Evolutionary conservation across 2,888 invertebrate genomes (phyloP), one percentile per base, ranked within the genome.

Genomic region (Neoitamus cyanurus): DNA sequence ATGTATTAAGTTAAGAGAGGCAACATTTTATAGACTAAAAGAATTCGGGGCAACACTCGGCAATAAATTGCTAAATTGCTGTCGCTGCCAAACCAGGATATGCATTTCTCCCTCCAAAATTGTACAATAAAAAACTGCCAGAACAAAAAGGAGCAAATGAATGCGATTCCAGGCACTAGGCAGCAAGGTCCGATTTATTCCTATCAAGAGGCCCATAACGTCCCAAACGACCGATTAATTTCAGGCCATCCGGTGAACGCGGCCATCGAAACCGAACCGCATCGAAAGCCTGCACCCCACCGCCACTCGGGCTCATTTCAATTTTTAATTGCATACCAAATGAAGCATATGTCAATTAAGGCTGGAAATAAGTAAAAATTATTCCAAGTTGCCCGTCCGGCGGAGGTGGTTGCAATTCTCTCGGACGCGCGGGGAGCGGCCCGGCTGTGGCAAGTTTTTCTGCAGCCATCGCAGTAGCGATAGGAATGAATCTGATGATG

Each of bases 341-440:
- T 82, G 82, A 82, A 69, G 82, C 82, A 37, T 82, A 82, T 82
- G 69, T 69, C 82, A 82, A 82, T 82, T 82, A 82, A 82, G 78
- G 69, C 37, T 36, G 69, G 36, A 69, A 82, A 82, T 82, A 82
- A 82, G 82, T 82, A 82, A 82, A 82, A 82, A 69, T 82, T 78
- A 78, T 48, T 75, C 78, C 78, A 78, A 78, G 58, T 78, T 9
- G 48, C 48, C 15, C 6, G 78, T 48, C 78, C 58, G 15, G 34
- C 58, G 58, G 25, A 78, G 78, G 78, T 78, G 20, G 31, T 78
- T 78, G 78, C 30, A 31, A 31, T 78, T 48, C 58, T 78, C 28
- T 46, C 77, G 9, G 28, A 11, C 5, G 36, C 75, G 36, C 25
- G 3, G 20, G 75, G 25, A 7, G 37, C 36, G 75, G 37, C 20